Base-by-base conservation (phyloP, 35 echinoderm and acorn worm species). In the Amphiura filiformis region DNA sequence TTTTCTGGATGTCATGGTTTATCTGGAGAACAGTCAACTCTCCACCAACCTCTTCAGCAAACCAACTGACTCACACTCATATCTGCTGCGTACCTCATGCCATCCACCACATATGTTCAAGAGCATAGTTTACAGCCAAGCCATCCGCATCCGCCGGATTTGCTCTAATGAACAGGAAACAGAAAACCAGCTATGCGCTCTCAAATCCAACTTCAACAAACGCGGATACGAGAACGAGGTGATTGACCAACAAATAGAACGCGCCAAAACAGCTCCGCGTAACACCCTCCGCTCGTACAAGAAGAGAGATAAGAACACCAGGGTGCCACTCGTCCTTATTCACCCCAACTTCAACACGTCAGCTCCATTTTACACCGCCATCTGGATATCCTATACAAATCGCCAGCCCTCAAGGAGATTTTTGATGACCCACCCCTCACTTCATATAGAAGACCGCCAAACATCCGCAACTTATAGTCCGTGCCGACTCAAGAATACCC, bases 81-180 rank as follows among this genome's bases (percentile, higher is more conserved):
- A 76, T 56, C 88, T 90, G 5, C 80, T 65, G 2, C 88, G 78
- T 9, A 75, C 52, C 0, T 82, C 47, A 42, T 90, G 56, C 35
- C 88, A 90, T 35, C 88, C 88, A 22, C 76, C 28, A 65, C 88
- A 83, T 34, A 90, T 37, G 0, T 90, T 90, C 32, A 64, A 75
- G 17, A 82, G 37, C 61, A 76, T 83, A 12, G 12, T 41, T 3
- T 90, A 84, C 36, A 82, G 37, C 36, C n/a, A 81, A 65, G 36
- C 88, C 9, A 28, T 83, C 1, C 3, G 88, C 0, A 57, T 83
- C 20, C 47, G 76, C 2, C 30, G 88, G 34, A 90, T 75, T 35
- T 90, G 88, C 37, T 83, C 56, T 33, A 36, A 90, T 36, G 1
- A 2, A 64, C 1, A 76, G 1, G 38, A 20, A 61, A 20, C 17